Evolutionary conservation across 2,113 vertebrate species (phyloP).

Genomic region (Procavia capensis): DNA sequence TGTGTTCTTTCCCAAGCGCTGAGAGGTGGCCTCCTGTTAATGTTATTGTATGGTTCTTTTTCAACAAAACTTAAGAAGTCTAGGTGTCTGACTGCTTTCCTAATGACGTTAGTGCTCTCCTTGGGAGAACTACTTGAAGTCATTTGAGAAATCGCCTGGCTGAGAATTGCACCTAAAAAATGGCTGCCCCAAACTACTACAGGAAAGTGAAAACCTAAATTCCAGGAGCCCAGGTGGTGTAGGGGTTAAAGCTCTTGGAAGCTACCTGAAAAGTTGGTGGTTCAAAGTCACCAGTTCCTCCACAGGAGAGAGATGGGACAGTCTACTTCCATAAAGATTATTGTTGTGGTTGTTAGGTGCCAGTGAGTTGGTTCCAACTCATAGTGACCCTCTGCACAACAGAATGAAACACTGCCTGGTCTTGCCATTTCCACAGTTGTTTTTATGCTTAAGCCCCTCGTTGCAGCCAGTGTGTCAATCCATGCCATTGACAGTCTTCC

Average conservation of each 20-base stretch:
- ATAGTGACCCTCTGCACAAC: too few relatives aligned
- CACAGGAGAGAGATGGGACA: neutral
- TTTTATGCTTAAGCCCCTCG: too few relatives aligned
- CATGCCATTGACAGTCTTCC: too few relatives aligned
- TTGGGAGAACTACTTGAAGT: conserved; percentile 11
- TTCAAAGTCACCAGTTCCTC: neutral
- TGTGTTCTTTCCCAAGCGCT: neutral
- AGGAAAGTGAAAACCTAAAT: neutral
- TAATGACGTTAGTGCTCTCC: neutral
- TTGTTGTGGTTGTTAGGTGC: too few relatives aligned
- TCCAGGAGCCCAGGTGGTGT: neutral
- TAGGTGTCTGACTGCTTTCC: neutral
- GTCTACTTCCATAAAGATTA: neutral
- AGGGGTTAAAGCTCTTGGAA: neutral
- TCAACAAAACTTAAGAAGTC: neutral
- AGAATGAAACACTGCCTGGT: too few relatives aligned
- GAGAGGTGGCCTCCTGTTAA: conserved; percentile 33
- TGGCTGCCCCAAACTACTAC: neutral
- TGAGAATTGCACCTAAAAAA: neutral
- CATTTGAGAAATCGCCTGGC: neutral
- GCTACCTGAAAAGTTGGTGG: neutral
- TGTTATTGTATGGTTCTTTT: neutral
- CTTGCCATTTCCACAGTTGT: too few relatives aligned
- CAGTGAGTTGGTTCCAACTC: too few relatives aligned
- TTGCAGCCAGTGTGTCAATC: too few relatives aligned